Evolutionary conservation across 2,888 invertebrate species (phyloP).

Genomic region (Flexamia atlantica): DNA sequence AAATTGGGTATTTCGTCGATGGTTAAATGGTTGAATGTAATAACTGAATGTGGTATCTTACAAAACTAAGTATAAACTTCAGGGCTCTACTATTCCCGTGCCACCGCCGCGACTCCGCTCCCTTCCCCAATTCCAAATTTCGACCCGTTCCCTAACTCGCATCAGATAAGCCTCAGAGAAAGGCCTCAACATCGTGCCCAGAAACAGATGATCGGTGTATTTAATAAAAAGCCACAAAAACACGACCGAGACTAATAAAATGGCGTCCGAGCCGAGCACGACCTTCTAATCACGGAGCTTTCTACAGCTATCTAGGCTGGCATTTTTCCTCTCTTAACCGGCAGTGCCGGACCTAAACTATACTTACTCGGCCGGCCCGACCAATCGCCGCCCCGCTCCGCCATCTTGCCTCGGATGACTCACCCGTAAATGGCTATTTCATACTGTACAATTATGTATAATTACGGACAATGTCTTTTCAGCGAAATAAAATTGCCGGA

Average conservation of each 20-base stretch:
- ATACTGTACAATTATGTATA: constrained; percentile 61
- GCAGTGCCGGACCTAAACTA: constrained; percentile 53
- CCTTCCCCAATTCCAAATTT: no score
- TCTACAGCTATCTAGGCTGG: constrained; percentile 51
- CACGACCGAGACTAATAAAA: constrained; percentile 40
- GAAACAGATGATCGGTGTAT: constrained; percentile 35
- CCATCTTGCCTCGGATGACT: constrained; percentile 63
- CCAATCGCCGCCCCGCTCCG: constrained; percentile 53
- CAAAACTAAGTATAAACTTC: no score
- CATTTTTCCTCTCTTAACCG: constrained; percentile 62
- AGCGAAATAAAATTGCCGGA: constrained; percentile 62
- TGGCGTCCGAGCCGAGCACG: constrained; percentile 4
- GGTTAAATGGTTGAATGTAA: no score
- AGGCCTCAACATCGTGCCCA: not conserved
- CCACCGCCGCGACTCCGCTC: no score
- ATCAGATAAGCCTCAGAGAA: not conserved
- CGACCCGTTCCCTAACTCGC: not conserved
- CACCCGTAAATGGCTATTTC: constrained; percentile 63
- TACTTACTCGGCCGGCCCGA: constrained; percentile 50
- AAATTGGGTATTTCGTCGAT: no score
- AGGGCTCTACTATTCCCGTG: no score
- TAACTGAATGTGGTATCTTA: no score
- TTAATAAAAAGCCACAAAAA: constrained; percentile 49
- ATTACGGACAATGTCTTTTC: constrained; percentile 63
- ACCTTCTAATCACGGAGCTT: constrained; percentile 46